phyloP scores from a whole-genome alignment of 1,140 invertebrate species.

The Mylabris phalerata region DNA sequence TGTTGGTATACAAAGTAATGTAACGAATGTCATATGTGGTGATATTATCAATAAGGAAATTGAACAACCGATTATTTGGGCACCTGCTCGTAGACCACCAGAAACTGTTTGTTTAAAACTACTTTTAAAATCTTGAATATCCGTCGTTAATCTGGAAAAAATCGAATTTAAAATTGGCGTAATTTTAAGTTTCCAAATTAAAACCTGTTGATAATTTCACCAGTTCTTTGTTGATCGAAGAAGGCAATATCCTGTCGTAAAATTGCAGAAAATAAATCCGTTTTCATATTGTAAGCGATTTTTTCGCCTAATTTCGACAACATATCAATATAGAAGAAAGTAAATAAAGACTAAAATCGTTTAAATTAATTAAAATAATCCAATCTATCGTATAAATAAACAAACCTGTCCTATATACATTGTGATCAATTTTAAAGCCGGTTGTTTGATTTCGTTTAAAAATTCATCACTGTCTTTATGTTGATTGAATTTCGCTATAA shows the following conservation, averaged over 20 bases:
- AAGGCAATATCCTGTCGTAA: constrained; percentile 84
- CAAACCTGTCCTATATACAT: constrained; percentile 65
- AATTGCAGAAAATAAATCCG: constrained; percentile 76
- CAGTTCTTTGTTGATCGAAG: constrained; percentile 84
- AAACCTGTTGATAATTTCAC: constrained; percentile 73
- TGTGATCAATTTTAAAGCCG: constrained; percentile 56
- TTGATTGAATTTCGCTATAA: constrained; percentile 52
- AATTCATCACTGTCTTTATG: constrained; percentile 44
- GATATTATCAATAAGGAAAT: constrained; percentile 76
- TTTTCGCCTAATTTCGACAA: constrained; percentile 81
- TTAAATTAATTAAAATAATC: constrained; percentile 15
- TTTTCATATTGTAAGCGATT: constrained; percentile 72
- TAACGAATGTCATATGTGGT: constrained; percentile 76
- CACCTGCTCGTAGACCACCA: constrained; percentile 75
- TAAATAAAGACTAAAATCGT: constrained; percentile 67
- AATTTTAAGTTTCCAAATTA: too few relatives aligned
- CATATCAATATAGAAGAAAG: constrained; percentile 82
- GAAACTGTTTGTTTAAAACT: constrained; percentile 88
- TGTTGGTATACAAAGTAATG: constrained; percentile 73
- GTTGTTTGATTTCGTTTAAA: constrained; percentile 55
- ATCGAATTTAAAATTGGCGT: too few relatives aligned
- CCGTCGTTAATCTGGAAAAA: constrained; percentile 62
- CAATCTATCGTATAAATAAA: constrained; percentile 7
- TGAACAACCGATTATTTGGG: constrained; percentile 78
- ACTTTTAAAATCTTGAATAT: constrained; percentile 96